phyloP scores from a whole-genome alignment of 2,888 invertebrate species.

The Ennomos erosarius region DNA sequence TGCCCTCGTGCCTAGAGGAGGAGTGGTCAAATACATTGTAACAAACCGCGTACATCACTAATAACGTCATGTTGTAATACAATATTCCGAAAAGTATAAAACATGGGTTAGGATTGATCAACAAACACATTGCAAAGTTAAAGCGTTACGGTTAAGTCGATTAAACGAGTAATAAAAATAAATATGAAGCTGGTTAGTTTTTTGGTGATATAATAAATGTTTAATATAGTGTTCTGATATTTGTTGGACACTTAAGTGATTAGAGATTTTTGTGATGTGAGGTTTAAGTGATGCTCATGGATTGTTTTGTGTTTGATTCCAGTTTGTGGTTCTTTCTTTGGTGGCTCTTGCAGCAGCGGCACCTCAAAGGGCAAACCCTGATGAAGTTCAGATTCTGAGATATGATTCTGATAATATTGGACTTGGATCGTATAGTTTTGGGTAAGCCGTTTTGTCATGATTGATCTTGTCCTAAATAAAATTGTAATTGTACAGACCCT shows the following conservation, averaged over 20 bases:
- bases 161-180: conserved; percentile 51
- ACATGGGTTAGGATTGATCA: conserved; percentile 60
- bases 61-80: conserved; percentile 67
- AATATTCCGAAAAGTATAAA: conserved; percentile 73
- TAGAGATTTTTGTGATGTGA: conserved; percentile 7
- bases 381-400: conserved; percentile 63
- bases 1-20: conserved; percentile 60
- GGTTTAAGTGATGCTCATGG: conserved; percentile 39
- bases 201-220: conserved; percentile 8
- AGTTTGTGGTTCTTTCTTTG: conserved; percentile 74
- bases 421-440: conserved; percentile 65
- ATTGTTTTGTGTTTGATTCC: conserved; percentile 49
- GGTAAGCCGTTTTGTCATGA: conserved; percentile 47
- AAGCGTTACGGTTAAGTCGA: conserved; percentile 51
- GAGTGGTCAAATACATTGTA: conserved; percentile 69
- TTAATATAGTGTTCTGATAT: no score
- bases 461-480: no score
- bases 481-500: no score
- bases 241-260: no score
- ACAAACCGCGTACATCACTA: conserved; percentile 63
- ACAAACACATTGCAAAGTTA: conserved; percentile 63
- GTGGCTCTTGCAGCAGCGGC: conserved; percentile 66
- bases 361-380: conserved; percentile 51
- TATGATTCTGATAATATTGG: conserved; percentile 71
- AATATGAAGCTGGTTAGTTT: conserved; percentile 65